Base-by-base conservation (phyloP, 1,140 invertebrate genomes). In the Cecropterus lyciades region DNA sequence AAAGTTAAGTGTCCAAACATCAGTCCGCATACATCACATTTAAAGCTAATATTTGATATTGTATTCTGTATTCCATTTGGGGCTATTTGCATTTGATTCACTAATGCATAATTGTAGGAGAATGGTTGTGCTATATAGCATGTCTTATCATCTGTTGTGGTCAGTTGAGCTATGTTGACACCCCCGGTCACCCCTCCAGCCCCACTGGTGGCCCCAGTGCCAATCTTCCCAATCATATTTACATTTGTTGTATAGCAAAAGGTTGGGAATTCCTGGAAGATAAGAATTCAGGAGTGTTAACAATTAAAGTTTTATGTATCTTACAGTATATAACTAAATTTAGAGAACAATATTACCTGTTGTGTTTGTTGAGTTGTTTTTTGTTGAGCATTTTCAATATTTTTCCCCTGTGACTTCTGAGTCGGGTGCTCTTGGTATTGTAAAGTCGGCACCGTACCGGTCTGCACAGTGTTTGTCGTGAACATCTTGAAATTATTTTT, bases 1-100 rank as follows among this genome's bases (percentile, higher is more conserved):
- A 97, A 80, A 17, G 95, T 94, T 63, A 97, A 92, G 80, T 97
- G 96, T 1, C 95, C 95, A 84, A 97, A 97, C 90, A 96, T 96
- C 30, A 97, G 86, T 20, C 96, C 96, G 81, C 96, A 97, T 3
- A 97, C 95, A 87, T 97, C 96, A 87, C 96, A 97, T 89, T 97
- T 97, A 82, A 96, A 97, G 65, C 96, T 96, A 11, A 96, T 96
- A 75, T 96, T 95, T 14, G 95, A 95, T 74, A 96, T 96, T 48
- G 96, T 93, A 75, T 95, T 95, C 75, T 94, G 92, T n/a, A 93
- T 84, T 51, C 92, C 91, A 80, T 92, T 92, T 30, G 93, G 93
- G 17, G 93, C 93, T 59, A 94, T 87, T 68, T 94, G 94, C 94
- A 95, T 95, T 67, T 94, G 93, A 79, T 94, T 94, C 6, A 94